phyloP scores from a whole-genome alignment of 2,797 vertebrate species.

The Triplophysa bombifrons region DNA sequence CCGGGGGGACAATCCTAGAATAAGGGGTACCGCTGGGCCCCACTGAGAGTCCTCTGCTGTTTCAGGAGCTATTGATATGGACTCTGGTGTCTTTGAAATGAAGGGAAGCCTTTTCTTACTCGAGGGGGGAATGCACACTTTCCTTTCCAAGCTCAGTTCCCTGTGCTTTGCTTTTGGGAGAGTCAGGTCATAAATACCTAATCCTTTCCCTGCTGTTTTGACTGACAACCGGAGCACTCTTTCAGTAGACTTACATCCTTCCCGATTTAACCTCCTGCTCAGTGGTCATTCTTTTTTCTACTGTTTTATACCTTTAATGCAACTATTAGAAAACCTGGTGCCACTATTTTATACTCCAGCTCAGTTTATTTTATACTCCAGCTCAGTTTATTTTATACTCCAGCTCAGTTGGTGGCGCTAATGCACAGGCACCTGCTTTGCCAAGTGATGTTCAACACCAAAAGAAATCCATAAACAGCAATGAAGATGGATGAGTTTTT shows the following conservation, averaged over 20 bases:
- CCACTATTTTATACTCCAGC: not conserved
- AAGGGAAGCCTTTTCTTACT: slow-evolving; percentile 80
- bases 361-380: too few species aligned
- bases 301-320: not conserved
- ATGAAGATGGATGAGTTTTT: not conserved
- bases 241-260: slow-evolving; percentile 67
- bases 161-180: slow-evolving; percentile 76
- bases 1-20: slow-evolving; percentile 80
- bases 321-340: not conserved
- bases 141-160: slow-evolving; percentile 81
- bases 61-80: slow-evolving; percentile 88
- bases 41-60: slow-evolving; percentile 81
- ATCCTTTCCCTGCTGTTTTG: slow-evolving; percentile 80
- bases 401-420: not conserved
- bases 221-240: slow-evolving; percentile 78
- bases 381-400: not conserved
- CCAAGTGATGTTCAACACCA: not conserved
- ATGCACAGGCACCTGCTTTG: not conserved
- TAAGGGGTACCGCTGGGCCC: slow-evolving; percentile 78
- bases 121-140: slow-evolving; percentile 73
- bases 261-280: not conserved
- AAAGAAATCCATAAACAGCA: not conserved
- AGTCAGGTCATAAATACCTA: slow-evolving; percentile 80
- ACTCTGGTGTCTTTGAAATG: slow-evolving; percentile 88
- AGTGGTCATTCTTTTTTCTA: not conserved